phyloP scores from a whole-genome alignment of 2,113 vertebrate genomes.

The Brevimyrus niger region DNA sequence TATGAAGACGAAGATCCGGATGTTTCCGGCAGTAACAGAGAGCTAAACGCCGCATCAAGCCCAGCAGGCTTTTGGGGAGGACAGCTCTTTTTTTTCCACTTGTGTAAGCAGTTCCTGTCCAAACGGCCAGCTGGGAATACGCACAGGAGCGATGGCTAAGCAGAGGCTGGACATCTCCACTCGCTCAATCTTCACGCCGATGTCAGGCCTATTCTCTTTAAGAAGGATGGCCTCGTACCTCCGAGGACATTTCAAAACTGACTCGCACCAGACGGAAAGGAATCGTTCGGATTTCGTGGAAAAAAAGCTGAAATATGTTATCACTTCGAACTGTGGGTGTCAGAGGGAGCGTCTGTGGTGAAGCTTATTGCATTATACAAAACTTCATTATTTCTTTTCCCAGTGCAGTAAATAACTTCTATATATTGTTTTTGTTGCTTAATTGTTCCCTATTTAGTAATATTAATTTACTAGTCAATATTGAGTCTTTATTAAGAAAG shows the following conservation, averaged over 20 bases:
- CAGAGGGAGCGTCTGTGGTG: background rate
- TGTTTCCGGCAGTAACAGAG: background rate
- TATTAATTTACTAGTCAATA: background rate
- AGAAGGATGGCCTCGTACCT: background rate
- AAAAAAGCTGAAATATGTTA: background rate
- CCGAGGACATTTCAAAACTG: background rate
- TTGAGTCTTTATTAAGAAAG: background rate
- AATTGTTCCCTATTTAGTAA: background rate
- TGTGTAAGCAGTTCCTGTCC: background rate
- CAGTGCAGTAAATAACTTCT: background rate
- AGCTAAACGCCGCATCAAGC: background rate
- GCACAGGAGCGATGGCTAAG: background rate
- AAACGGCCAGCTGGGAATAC: background rate
- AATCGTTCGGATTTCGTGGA: background rate
- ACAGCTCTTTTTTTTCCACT: background rate
- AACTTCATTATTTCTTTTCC: background rate
- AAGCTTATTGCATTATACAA: background rate
- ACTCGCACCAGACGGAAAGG: background rate
- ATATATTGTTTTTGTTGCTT: background rate
- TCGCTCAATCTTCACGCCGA: background rate
- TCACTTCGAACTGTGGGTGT: background rate
- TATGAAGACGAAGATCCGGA: background rate
- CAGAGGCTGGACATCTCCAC: background rate
- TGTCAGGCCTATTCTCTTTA: background rate
- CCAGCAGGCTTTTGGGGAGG: background rate